phyloP scores from a whole-genome alignment of 2,888 invertebrate species.

The Drosophila nr. perissopoda region DNA sequence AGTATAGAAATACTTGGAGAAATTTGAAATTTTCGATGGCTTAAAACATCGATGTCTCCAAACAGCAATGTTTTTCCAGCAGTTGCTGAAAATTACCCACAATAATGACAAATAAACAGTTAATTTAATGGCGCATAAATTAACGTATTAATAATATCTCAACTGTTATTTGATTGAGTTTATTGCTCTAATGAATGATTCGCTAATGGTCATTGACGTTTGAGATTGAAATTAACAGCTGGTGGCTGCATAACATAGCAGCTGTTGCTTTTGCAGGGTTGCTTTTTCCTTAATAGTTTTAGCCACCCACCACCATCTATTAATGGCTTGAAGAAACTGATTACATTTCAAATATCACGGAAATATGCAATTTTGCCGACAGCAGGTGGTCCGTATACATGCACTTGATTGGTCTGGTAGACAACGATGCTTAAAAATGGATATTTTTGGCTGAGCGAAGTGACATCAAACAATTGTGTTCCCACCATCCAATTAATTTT shows the following conservation, averaged over 20 bases:
- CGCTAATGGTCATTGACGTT: not conserved
- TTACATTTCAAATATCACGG: conserved; percentile 1
- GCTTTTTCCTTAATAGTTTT: not conserved
- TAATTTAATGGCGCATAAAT: not conserved
- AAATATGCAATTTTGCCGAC: conserved; percentile 21
- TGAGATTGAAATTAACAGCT: not conserved
- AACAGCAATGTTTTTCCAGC: not conserved
- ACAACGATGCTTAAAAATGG: conserved; percentile 41
- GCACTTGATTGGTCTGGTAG: conserved; percentile 28
- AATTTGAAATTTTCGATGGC: too few species aligned
- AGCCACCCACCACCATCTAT: not conserved
- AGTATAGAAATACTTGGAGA: too few species aligned
- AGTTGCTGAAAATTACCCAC: not conserved
- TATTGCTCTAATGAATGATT: not conserved
- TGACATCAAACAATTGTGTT: conserved; percentile 17
- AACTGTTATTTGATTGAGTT: not conserved
- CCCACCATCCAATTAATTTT: conserved; percentile 51
- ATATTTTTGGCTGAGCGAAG: conserved; percentile 19
- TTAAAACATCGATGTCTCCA: not conserved
- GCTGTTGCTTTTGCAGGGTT: not conserved
- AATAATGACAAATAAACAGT: not conserved
- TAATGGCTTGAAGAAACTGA: not conserved
- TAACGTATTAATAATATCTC: not conserved
- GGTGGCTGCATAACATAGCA: not conserved
- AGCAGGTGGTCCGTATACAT: conserved; percentile 36